phyloP scores from a whole-genome alignment of 2,888 invertebrate species.

The Galeopsomyia nigrocyanea region DNA sequence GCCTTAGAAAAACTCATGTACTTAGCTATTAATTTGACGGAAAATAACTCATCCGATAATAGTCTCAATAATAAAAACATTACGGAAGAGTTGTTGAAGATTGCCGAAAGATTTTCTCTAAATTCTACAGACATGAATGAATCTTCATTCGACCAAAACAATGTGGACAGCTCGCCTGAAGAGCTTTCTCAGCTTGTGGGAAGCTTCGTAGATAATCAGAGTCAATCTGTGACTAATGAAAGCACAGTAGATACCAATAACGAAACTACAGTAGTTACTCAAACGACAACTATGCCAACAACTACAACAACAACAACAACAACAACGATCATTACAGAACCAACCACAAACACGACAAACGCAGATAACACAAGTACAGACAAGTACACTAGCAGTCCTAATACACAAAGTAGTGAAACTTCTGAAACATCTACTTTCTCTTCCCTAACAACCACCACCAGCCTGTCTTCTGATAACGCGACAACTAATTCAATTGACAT shows the following conservation, averaged over 20 bases:
- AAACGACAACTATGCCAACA: constrained; percentile 41
- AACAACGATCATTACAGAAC: constrained; percentile 31
- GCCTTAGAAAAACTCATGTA: constrained; percentile 26
- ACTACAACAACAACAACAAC: too few relatives aligned
- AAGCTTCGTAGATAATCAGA: constrained; percentile 56
- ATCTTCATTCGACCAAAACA: constrained; percentile 32
- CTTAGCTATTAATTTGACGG: constrained; percentile 20
- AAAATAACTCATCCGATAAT: constrained; percentile 29
- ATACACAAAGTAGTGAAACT: constrained; percentile 23
- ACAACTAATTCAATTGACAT: constrained; percentile 32
- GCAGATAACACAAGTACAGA: constrained; percentile 45
- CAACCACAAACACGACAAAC: constrained; percentile 33
- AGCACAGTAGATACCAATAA: constrained; percentile 42
- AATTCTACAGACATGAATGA: constrained; percentile 20
- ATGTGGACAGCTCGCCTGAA: constrained; percentile 41
- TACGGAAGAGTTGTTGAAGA: constrained; percentile 29
- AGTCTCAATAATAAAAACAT: constrained; percentile 35
- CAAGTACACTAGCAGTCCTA: constrained; percentile 28
- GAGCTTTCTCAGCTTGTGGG: constrained; percentile 52
- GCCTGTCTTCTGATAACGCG: constrained; percentile 6
- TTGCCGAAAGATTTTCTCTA: constrained; percentile 22
- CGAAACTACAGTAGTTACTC: constrained; percentile 40
- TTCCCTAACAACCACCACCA: constrained; percentile 25
- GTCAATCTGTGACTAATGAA: constrained; percentile 47
- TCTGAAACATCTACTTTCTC: constrained; percentile 35